Evolutionary conservation across 2,113 vertebrate species (phyloP), one percentile per base, ranked within the genome.

Genomic region (Manacus vitellinus): DNA sequence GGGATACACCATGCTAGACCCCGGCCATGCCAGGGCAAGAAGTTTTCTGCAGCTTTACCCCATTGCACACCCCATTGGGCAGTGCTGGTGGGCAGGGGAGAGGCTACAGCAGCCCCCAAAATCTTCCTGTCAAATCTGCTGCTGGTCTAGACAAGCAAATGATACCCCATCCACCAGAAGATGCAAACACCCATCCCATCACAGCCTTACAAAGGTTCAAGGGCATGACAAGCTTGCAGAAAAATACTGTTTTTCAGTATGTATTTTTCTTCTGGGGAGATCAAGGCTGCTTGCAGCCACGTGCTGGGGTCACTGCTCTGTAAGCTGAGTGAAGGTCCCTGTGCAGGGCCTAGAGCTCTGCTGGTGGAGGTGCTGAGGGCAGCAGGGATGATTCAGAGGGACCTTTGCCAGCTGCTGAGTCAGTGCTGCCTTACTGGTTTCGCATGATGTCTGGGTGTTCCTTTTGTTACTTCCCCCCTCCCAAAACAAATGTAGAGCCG

Each of bases 351-450:
- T 17, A 52, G 33, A 61, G 56, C 65, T 11, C 27, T 67, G 62
- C 63, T 67, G 4, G 73, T 39, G 9, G 75, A 51, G 68, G n/a
- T 81, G 68, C 94, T 56, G 72, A 16, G 16, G 89, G 84, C 86
- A 44, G 61, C 4, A 56, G 55, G 72, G 70, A 92, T 81, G 83
- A 96, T 86, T 86, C 89, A 85, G 58, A 88, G 33, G 44, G 33
- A 84, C 4, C 2, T 28, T 16, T 6, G 82, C 88, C 96, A 95
- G 79, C 82, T 94, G 92, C 95, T 95, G 95, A 94, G 73, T 96
- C 88, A 96, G 90, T 51, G 73, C 92, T 47, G 75, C 1, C 4
- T 51, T 78, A 31, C 78, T 72, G 83, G 84, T 92, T 78, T 84
- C 1, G 25, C 94, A 89, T 3, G 12, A 37, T 65, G 72, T 56